phyloP scores from a whole-genome alignment of 2,888 invertebrate species.

The Notocelia uddmanniana region DNA sequence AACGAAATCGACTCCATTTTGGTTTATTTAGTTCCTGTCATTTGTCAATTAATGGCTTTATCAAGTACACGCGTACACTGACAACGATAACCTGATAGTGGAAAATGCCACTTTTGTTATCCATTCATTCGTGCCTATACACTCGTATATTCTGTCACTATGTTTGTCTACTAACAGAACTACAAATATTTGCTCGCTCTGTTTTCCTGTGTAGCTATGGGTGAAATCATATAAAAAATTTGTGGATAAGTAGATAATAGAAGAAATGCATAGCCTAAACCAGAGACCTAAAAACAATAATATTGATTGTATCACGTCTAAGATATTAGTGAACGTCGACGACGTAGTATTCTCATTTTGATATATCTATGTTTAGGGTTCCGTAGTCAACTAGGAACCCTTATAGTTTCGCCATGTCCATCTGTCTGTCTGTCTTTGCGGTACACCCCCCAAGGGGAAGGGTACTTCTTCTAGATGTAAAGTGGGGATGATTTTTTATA shows the following conservation, averaged over 20 bases:
- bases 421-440: too few relatives aligned
- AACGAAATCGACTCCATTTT: neutral
- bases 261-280: too few relatives aligned
- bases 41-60: slow-evolving; percentile 14
- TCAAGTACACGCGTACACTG: neutral
- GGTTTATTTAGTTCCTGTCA: neutral
- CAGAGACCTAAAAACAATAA: too few relatives aligned
- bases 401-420: too few relatives aligned
- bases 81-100: neutral
- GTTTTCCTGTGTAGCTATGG: neutral
- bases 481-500: too few relatives aligned
- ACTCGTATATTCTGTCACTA: slow-evolving; percentile 7
- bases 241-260: neutral
- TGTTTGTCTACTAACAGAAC: slow-evolving; percentile 13
- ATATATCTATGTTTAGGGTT: too few relatives aligned
- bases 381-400: too few relatives aligned
- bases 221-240: neutral
- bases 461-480: too few relatives aligned
- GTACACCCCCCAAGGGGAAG: too few relatives aligned
- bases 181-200: slow-evolving; percentile 11
- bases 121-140: neutral
- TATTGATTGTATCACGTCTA: too few relatives aligned
- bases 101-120: neutral
- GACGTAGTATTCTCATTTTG: too few relatives aligned
- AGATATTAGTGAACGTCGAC: too few relatives aligned